Percentiles rank a stretch among this genome's conserved stretches.
Conservation (phyloP, 2,797 vertebrate species). For the Diplodus puntazzo region DNA sequence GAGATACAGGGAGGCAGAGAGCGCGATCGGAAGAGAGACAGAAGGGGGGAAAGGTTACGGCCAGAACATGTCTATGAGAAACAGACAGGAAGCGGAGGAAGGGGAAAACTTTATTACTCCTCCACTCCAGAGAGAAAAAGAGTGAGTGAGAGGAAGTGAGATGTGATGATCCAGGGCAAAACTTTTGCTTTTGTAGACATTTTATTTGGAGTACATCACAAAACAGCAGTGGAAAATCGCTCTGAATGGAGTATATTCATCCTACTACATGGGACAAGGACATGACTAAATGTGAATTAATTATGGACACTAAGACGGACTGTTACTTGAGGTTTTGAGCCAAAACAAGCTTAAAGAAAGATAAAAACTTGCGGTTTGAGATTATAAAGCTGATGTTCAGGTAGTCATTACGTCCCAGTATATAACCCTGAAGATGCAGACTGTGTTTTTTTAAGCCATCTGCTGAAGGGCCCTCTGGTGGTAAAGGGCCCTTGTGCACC, state of each 20-base stretch:
- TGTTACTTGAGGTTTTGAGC: constrained; percentile 8
- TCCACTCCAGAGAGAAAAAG: constrained; percentile 29
- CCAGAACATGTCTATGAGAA: constrained; percentile 62
- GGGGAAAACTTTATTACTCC: constrained; percentile 58
- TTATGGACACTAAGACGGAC: not conserved
- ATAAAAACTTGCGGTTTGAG: constrained; percentile 12
- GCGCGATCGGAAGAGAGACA: constrained; percentile 40
- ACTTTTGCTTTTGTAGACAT: constrained; percentile 32
- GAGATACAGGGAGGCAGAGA: constrained; percentile 51
- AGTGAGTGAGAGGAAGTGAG: constrained; percentile 25
- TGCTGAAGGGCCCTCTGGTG: constrained; percentile 57
- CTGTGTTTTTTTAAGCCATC: constrained; percentile 40
- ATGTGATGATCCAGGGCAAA: constrained; percentile 18
- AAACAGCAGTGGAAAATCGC: constrained; percentile 4
- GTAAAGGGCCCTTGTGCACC: constrained; percentile 30
- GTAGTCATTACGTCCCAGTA: not conserved
- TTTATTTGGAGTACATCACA: constrained; percentile 36
- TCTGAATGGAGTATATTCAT: not conserved
- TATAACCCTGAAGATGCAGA: constrained; percentile 2
- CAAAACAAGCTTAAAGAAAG: constrained; percentile 10
- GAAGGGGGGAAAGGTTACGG: constrained; percentile 59
- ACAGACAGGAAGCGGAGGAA: constrained; percentile 33
- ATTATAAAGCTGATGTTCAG: not conserved
- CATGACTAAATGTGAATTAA: constrained; percentile 20
- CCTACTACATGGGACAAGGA: not conserved